phyloP scores from a whole-genome alignment of 2,113 vertebrate species.

The Chloebia gouldiae region DNA sequence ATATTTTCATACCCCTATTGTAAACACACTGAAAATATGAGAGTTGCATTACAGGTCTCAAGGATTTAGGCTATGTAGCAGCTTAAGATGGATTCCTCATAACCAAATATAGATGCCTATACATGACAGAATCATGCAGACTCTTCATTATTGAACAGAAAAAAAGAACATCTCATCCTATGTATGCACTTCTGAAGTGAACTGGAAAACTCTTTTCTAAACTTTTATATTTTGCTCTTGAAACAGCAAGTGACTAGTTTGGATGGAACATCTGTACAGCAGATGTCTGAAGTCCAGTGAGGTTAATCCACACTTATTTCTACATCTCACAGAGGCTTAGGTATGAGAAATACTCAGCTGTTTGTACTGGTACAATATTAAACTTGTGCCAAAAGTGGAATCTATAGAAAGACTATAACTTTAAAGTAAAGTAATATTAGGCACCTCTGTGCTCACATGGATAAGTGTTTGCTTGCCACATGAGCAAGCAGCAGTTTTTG shows the following conservation, averaged over 20 bases:
- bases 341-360: not conserved
- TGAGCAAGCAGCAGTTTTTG: not conserved
- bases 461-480: not conserved
- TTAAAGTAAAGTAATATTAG: not conserved
- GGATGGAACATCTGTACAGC: not conserved
- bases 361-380: not conserved
- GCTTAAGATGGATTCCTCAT: not conserved
- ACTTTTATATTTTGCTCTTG: not conserved
- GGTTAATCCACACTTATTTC: not conserved
- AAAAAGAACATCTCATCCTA: not conserved
- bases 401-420: not conserved
- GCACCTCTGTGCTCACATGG: not conserved
- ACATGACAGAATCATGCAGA: not conserved
- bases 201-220: not conserved
- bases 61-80: not conserved
- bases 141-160: not conserved
- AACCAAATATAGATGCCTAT: not conserved
- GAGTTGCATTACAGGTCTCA: not conserved
- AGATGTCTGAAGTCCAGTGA: not conserved
- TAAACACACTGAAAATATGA: not conserved
- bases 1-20: not conserved
- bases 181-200: not conserved
- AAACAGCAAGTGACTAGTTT: not conserved
- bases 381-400: not conserved
- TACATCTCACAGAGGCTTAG: not conserved